phyloP scores from a whole-genome alignment of 1,140 invertebrate species.

The Drosophila orosa region DNA sequence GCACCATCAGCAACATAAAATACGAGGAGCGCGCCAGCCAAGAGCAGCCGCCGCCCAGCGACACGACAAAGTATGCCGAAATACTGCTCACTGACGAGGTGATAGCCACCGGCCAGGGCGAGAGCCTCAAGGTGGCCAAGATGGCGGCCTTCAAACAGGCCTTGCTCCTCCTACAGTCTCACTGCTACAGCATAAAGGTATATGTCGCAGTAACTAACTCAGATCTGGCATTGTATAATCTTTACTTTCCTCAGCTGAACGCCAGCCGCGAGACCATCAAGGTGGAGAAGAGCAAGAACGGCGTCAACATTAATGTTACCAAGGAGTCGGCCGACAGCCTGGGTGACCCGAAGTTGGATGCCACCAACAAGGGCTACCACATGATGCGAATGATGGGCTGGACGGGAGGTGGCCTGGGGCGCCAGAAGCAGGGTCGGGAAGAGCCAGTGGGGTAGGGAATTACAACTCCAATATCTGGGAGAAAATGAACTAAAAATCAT shows the following conservation, averaged over 20 bases:
- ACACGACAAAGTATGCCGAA: conserved; percentile 39
- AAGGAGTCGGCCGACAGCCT: conserved; percentile 59
- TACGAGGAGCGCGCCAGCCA: conserved; percentile 55
- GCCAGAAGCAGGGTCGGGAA: conserved; percentile 88
- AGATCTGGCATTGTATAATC: not conserved
- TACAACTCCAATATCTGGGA: not conserved
- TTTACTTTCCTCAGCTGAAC: conserved; percentile 51
- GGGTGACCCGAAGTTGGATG: conserved; percentile 73
- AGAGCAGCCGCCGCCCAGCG: conserved; percentile 1
- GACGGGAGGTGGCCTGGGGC: conserved; percentile 91
- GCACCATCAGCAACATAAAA: conserved; percentile 32
- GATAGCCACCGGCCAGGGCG: conserved; percentile 65
- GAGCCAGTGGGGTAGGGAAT: conserved; percentile 87
- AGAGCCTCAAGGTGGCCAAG: conserved; percentile 84
- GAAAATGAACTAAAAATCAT: not conserved
- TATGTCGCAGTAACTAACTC: too few species aligned
- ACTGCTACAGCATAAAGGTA: conserved; percentile 86
- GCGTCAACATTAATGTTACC: conserved; percentile 65
- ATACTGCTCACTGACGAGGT: conserved; percentile 80
- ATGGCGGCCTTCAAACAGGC: conserved; percentile 83
- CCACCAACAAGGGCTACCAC: conserved; percentile 87
- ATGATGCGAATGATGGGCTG: conserved; percentile 93
- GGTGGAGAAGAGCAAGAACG: conserved; percentile 69
- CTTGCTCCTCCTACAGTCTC: conserved; percentile 83
- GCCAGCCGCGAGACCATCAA: conserved; percentile 67